These are phyloP conservation scores for Ptilonorhynchus violaceus DNA, from an alignment of 2,113 vertebrate species.

Conservation along the genomic window DNA sequence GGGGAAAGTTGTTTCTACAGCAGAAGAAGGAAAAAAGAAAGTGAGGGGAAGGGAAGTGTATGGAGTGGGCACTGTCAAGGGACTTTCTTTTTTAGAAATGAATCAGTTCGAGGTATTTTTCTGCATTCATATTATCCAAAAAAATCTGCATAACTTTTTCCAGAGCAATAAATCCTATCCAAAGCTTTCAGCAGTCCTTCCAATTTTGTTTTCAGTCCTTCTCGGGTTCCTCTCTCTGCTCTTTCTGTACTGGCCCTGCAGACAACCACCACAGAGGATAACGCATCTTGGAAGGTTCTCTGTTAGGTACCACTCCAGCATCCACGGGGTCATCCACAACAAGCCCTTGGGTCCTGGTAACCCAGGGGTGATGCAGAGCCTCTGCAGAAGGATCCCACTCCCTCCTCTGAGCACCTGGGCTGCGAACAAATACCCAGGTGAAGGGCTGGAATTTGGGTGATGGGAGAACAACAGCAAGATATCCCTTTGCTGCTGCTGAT, in stretches of 20 bases:
- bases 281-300: neutral
- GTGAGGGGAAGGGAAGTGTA: neutral
- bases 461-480: neutral
- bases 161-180: neutral
- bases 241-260: neutral
- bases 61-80: neutral
- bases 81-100: neutral
- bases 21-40: neutral
- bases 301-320: neutral
- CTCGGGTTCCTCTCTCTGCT: neutral
- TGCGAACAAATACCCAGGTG: neutral
- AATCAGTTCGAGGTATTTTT: neutral
- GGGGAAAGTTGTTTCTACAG: neutral
- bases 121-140: neutral
- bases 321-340: neutral
- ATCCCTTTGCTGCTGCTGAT: neutral
- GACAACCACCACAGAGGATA: neutral
- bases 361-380: neutral
- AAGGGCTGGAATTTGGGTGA: neutral
- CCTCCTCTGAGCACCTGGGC: neutral
- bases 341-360: neutral
- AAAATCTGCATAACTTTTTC: conserved; percentile 11
- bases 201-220: neutral
- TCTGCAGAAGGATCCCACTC: neutral
- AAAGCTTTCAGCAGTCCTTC: neutral